Evolutionary conservation across 1,140 invertebrate genomes (phyloP).

Genomic region (Drosophila sp.): DNA sequence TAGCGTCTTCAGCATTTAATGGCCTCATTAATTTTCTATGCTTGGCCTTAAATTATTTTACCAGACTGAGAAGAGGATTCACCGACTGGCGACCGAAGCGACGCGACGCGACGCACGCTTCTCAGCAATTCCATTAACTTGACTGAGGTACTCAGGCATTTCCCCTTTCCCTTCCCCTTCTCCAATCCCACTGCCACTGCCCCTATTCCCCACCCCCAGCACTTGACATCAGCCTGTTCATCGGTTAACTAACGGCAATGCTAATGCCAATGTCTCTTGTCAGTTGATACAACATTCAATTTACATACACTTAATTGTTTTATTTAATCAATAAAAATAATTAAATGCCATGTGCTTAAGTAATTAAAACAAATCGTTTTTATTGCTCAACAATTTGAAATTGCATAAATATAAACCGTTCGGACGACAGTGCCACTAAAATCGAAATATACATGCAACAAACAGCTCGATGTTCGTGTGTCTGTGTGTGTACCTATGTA

Average conservation of each 20-base stretch:
- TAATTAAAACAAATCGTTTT: conserved; percentile 83
- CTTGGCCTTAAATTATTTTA: conserved; percentile 82
- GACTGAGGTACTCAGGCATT: conserved; percentile 40
- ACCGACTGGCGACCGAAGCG: background rate
- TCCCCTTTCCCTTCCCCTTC: too few relatives aligned
- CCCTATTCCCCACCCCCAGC: conserved; percentile 25
- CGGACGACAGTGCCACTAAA: conserved; percentile 31
- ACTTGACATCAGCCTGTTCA: background rate
- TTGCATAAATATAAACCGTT: conserved; percentile 75
- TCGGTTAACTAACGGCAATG: conserved; percentile 3
- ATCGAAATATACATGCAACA: conserved; percentile 64
- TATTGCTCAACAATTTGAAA: conserved; percentile 77
- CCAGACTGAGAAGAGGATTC: conserved; percentile 36
- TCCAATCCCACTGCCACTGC: too few relatives aligned
- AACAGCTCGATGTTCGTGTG: conserved; percentile 2
- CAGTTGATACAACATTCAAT: conserved; percentile 60
- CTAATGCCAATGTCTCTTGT: conserved; percentile 24
- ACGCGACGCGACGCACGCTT: conserved; percentile 41
- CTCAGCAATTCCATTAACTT: conserved; percentile 81
- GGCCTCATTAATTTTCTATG: conserved; percentile 83
- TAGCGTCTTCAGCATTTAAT: conserved; percentile 81
- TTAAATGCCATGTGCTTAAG: conserved; percentile 82
- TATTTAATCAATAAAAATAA: conserved; percentile 84
- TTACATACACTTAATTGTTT: conserved; percentile 83
- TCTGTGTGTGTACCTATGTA: conserved; percentile 60